Conservation (phyloP, 2,113 vertebrate genomes). For the Abramis brama region DNA sequence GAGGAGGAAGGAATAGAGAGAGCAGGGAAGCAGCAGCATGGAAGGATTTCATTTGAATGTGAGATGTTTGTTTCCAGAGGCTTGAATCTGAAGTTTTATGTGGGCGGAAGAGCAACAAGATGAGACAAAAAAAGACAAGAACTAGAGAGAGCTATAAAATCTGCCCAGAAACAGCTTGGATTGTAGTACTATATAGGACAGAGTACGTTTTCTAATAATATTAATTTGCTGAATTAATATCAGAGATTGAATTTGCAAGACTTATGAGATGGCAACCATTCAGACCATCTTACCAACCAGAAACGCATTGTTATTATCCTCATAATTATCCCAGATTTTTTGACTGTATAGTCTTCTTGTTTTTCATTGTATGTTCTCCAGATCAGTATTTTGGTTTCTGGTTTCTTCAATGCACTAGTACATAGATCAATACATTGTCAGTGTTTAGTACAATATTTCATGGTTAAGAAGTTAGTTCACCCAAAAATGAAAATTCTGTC, state of each 20-base stretch:
- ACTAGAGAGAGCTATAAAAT: constrained; percentile 8
- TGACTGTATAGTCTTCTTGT: neutral
- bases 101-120: neutral
- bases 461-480: neutral
- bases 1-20: neutral
- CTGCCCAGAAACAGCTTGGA: neutral
- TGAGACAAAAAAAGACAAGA: neutral
- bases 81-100: constrained; percentile 37
- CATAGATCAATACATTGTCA: neutral
- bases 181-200: neutral
- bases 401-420: neutral
- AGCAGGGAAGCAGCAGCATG: constrained; percentile 37
- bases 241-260: neutral
- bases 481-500: no score
- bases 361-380: neutral
- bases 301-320: no score
- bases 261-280: neutral
- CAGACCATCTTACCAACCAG: no score
- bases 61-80: constrained; percentile 42
- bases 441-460: neutral
- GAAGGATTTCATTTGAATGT: constrained; percentile 40
- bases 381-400: neutral
- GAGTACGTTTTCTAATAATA: neutral
- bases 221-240: neutral
- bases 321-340: no score